A percentile compares a stretch with the other conserved stretches of the same genome.
These are phyloP conservation scores for Patella pellucida DNA, from an alignment of 2,888 invertebrate genomes.

Conservation along the genomic window DNA sequence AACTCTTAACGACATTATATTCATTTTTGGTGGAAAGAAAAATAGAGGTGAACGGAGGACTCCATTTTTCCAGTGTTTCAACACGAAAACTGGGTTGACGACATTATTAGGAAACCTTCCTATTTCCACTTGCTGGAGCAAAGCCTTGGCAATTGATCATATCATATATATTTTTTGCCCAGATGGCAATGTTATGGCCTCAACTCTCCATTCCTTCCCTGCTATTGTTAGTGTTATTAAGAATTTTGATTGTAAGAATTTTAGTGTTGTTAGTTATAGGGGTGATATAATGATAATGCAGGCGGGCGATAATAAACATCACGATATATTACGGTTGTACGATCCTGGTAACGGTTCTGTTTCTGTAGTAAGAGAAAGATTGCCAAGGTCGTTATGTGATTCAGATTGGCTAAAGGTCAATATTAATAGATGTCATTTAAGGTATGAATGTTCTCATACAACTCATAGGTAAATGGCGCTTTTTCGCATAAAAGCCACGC, in stretches of 20 bases:
- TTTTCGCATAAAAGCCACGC: no score
- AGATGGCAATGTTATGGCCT: slow-evolving; percentile 35
- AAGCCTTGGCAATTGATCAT: slow-evolving; percentile 35
- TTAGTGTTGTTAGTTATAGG: slow-evolving; percentile 36
- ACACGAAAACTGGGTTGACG: slow-evolving; percentile 33
- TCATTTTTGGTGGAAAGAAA: slow-evolving; percentile 38
- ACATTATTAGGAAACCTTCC: slow-evolving; percentile 31
- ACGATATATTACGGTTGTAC: slow-evolving; percentile 33
- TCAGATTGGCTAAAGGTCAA: slow-evolving; percentile 40
- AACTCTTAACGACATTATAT: slow-evolving; percentile 32
- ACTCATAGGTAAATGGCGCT: not conserved
- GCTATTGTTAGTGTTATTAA: slow-evolving; percentile 34
- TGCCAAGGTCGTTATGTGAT: slow-evolving; percentile 38
- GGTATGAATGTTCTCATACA: slow-evolving; percentile 34
- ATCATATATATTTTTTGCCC: slow-evolving; percentile 36
- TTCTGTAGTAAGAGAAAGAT: slow-evolving; percentile 32
- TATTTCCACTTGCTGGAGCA: slow-evolving; percentile 35
- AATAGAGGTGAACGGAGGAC: slow-evolving; percentile 34
- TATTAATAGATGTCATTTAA: slow-evolving; percentile 38
- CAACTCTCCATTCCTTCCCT: slow-evolving; percentile 27
- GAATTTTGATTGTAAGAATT: slow-evolving; percentile 35
- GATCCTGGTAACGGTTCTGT: slow-evolving; percentile 24
- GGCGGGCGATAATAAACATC: slow-evolving; percentile 35
- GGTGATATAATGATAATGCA: slow-evolving; percentile 35
- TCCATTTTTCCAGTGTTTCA: slow-evolving; percentile 33